phyloP scores from a whole-genome alignment of 2,113 vertebrate genomes.

The Rhinolophus ferrumequinum region DNA sequence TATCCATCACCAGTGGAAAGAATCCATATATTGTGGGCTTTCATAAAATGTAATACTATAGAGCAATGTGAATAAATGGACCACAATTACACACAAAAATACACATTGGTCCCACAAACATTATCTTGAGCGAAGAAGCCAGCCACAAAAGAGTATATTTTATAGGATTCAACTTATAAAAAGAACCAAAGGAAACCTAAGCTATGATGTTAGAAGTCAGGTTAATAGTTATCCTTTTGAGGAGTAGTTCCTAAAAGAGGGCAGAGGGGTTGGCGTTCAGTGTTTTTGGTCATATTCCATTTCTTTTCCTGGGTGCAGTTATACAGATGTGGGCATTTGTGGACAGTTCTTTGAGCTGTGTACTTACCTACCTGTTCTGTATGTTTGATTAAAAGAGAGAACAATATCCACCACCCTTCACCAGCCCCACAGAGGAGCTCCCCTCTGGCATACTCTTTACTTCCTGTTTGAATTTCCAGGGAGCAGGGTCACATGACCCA shows the following conservation, averaged over 20 bases:
- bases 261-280: background rate
- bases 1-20: background rate
- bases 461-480: background rate
- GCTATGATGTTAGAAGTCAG: background rate
- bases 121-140: background rate
- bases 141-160: background rate
- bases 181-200: background rate
- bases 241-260: background rate
- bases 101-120: background rate
- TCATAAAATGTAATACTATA: background rate
- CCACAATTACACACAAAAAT: background rate
- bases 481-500: background rate
- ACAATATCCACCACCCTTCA: background rate
- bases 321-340: background rate
- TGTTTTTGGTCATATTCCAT: background rate
- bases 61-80: background rate
- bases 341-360: background rate
- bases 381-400: background rate
- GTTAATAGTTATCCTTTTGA: background rate
- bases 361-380: background rate
- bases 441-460: rapidly evolving
- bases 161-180: background rate
- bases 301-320: background rate
- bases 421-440: background rate
- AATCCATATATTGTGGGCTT: background rate